Base-by-base conservation (phyloP, 53 echinoderm and acorn worm species). In the Paracentrotus lividus region DNA sequence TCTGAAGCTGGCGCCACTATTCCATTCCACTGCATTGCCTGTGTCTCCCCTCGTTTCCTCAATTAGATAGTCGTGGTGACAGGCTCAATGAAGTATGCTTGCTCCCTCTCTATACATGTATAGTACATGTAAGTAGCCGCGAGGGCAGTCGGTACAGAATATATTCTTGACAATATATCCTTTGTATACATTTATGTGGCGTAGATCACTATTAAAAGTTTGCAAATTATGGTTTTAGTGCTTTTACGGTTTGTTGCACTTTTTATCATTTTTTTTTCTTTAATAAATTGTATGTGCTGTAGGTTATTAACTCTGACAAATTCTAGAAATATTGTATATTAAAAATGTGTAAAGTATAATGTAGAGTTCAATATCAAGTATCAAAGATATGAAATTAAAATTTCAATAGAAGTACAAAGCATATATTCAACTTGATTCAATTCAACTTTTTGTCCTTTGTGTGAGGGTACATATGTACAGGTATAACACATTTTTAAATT, bases 11-110 rank as follows among this genome's bases (percentile, higher is more conserved):
- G 88, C 88, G 88, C 88, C 88, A 36, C 57, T 54, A 55, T 23
- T 38, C 54, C 53, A 53, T 54, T 57, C 21, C 88, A 88, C 34
- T 88, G 53, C 88, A 33, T 55, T 88, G 88, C 57, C 33, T 38
- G 38, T 88, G 88, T 88, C 88, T 88, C 53, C 34, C 59, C 59
- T 55, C 38, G 55, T 56, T 88, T 57, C 88, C 88, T 88, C 88
- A 88, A 88, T 88, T 88, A 88, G 85, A 45, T 51, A 85, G 38
- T 88, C 2, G 29, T 56, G 31, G 88, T 88, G 88, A 88, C 88
- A 55, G 56, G 9, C 51, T 85, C 85, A 85, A 49, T 47, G 85
- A 29, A 51, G 85, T 42, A 5, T 44, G 42, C 32, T 40, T 78
- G 42, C 47, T 42, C 78, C n/a, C 49, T 49, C 85, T 85, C 27